Evolutionary conservation across 2,797 vertebrate species (phyloP).

Genomic region (Darevskia mixta): DNA sequence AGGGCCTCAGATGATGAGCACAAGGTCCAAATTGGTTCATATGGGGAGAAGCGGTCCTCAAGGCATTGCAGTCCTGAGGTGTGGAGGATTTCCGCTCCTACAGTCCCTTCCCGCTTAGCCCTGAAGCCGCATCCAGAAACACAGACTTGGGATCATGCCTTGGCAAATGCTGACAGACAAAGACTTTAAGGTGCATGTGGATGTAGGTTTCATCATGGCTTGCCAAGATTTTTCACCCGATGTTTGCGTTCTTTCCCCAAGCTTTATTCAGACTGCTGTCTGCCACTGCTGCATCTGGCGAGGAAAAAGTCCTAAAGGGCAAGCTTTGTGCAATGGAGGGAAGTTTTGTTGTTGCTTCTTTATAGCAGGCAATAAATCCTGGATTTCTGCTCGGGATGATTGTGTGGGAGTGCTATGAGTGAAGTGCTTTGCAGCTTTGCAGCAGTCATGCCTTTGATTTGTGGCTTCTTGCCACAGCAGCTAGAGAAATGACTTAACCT

Average conservation of each 20-base stretch:
- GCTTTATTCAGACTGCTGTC: neutral
- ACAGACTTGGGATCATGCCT: neutral
- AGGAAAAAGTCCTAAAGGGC: neutral
- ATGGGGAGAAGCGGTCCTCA: too few relatives aligned
- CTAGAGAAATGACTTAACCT: constrained; percentile 1
- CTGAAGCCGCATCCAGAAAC: neutral
- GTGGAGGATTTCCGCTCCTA: neutral
- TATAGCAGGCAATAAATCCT: neutral
- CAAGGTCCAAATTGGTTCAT: too few relatives aligned
- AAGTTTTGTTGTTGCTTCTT: neutral
- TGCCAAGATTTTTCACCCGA: neutral
- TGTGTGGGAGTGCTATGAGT: constrained; percentile 1
- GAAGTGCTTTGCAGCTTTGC: constrained; percentile 9
- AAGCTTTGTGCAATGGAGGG: neutral
- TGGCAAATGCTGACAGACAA: neutral
- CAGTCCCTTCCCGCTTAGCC: neutral
- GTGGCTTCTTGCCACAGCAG: neutral
- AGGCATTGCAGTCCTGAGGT: neutral
- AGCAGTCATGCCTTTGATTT: neutral
- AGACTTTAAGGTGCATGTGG: neutral
- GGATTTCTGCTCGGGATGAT: neutral
- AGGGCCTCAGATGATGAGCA: too few relatives aligned
- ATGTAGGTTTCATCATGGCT: neutral
- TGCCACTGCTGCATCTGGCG: neutral
- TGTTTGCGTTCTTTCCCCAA: neutral